Evolutionary conservation across 2,888 invertebrate genomes (phyloP), one percentile per base, ranked within the genome.

Genomic region (Coelopa pilipes): DNA sequence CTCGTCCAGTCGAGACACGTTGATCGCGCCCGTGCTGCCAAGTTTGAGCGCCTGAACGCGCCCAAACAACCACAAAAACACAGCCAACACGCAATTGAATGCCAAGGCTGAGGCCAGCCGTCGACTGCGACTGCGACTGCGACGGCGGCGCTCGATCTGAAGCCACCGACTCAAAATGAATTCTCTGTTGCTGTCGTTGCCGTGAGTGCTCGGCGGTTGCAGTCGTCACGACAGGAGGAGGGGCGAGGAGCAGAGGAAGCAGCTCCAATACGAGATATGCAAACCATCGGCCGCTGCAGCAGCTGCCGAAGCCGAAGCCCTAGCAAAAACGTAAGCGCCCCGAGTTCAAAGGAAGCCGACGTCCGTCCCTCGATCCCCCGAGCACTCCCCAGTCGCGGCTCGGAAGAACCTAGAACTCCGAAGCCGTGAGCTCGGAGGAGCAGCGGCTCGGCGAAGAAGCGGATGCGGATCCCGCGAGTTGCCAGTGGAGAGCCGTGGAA

Each of bases 331-430:
- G 24, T 9, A 5, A 10, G 62, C 69, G 69, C 57, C 50, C 62
- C 53, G 62, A 63, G 53, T 55, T 71, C 71, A 65, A 71, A 71
- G 71, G 15, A 65, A 65, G 53, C 62, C 15, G 59, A 59, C 60
- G n/a, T 34, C 34, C 34, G 34, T 34, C 34, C 34, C 4, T n/a
- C n/a, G n/a, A n/a, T n/a, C n/a, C n/a, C n/a, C n/a, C n/a, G n/a
- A n/a, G n/a, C n/a, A n/a, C n/a, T n/a, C 4, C 34, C 34, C 34
- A 34, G 34, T 4, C 34, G 2, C 34, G 34, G n/a, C n/a, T n/a
- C n/a, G 57, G 34, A 69, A 69, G 69, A 15, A 69, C 34, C 69
- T 69, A 53, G 59, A 69, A 69, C 45, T 45, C 46, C 57, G 21
- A 47, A 69, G 53, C 53, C 2, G 34, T 4, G 34, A 34, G 4